A percentile compares a stretch with the other conserved stretches of the same genome.
Conservation (phyloP, 2,113 vertebrate species). For the Ceuthmochares aereus region DNA sequence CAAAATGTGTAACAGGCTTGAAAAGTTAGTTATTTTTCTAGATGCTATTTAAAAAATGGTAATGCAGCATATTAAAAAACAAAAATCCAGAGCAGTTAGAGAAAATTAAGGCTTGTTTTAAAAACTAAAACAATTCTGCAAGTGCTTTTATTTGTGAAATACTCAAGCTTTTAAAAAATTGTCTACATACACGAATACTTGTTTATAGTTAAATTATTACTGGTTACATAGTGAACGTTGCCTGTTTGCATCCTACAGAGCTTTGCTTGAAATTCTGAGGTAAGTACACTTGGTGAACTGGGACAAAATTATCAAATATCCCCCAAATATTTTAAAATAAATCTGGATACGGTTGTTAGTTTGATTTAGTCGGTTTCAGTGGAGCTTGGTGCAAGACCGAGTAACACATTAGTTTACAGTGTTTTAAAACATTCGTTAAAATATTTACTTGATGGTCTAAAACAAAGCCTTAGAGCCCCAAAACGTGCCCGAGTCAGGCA, state of each 20-base stretch:
- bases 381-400: not conserved
- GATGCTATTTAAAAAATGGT: not conserved
- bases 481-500: not conserved
- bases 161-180: not conserved
- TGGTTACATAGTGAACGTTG: not conserved
- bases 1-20: not conserved
- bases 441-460: slow-evolving; percentile 21
- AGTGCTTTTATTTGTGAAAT: not conserved
- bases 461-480: not conserved
- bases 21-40: not conserved
- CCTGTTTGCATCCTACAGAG: not conserved
- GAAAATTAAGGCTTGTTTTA: not conserved
- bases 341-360: not conserved
- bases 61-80: accelerated
- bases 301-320: not conserved
- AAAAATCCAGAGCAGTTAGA: not conserved
- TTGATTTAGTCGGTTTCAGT: not conserved
- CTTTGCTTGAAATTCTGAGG: not conserved
- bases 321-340: not conserved
- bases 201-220: not conserved
- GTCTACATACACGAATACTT: not conserved
- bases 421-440: slow-evolving; percentile 39
- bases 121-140: not conserved
- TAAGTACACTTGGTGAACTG: not conserved
- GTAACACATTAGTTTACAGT: not conserved